Conservation (phyloP, 2,113 vertebrate genomes). For the Microtus pennsylvanicus region DNA sequence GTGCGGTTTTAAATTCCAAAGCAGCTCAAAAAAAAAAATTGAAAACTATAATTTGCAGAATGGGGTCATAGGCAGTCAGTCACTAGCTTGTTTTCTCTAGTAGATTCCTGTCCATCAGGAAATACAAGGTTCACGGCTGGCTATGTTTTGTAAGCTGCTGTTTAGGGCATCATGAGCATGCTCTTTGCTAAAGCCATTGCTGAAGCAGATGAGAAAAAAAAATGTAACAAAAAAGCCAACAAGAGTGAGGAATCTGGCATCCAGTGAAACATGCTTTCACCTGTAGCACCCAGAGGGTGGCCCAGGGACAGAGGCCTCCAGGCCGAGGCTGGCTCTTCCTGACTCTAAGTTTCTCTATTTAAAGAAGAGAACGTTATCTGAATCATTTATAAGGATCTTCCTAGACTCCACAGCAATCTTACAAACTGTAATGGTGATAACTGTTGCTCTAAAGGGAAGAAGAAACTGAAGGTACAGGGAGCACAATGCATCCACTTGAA, state of each 20-base stretch:
- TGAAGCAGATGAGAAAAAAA: neutral
- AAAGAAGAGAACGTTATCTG: neutral
- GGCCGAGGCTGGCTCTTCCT: neutral
- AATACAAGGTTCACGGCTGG: neutral
- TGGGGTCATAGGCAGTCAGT: neutral
- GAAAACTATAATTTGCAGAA: neutral
- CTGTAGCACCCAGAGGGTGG: neutral
- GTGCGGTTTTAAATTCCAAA: neutral
- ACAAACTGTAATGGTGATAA: neutral
- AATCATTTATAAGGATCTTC: neutral
- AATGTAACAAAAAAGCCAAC: neutral
- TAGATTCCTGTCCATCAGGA: neutral
- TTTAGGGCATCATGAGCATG: neutral
- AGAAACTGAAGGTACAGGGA: neutral
- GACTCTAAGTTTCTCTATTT: neutral
- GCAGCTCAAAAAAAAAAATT: neutral
- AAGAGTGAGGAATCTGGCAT: neutral
- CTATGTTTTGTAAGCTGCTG: neutral
- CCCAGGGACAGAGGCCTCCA: neutral
- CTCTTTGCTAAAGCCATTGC: neutral
- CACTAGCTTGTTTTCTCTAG: rapidly evolving
- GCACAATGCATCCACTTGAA: neutral
- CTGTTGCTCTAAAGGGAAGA: neutral
- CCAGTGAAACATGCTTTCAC: neutral
- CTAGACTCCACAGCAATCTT: rapidly evolving